A percentile compares a stretch with the other conserved stretches of the same genome.
phyloP scores from a whole-genome alignment of 2,797 vertebrate genomes.

The Danio tinwini region DNA sequence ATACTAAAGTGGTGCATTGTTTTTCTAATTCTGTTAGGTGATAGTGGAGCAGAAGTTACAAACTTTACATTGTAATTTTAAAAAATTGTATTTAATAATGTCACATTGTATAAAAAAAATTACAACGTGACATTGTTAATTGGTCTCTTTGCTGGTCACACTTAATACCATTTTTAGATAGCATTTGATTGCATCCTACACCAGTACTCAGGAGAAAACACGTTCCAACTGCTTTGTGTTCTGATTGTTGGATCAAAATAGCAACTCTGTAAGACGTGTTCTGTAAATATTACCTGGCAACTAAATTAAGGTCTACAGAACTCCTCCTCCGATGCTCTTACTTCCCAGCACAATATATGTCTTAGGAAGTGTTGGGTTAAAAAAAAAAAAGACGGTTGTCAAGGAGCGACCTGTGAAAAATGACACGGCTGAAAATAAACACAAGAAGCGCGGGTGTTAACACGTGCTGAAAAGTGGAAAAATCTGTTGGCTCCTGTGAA shows the following conservation, averaged over 20 bases:
- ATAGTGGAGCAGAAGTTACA: background rate
- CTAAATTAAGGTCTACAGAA: slow-evolving; percentile 10
- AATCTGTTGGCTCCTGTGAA: slow-evolving; percentile 31
- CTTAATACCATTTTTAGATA: slow-evolving; percentile 6
- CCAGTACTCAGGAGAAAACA: slow-evolving; percentile 10
- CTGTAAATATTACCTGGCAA: slow-evolving; percentile 26
- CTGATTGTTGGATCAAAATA: slow-evolving; percentile 37
- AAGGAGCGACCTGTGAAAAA: slow-evolving; percentile 51
- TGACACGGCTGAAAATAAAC: slow-evolving; percentile 49
- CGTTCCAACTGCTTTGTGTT: slow-evolving; percentile 8
- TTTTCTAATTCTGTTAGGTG: background rate
- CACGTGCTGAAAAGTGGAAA: slow-evolving; percentile 46
- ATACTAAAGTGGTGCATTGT: too few species aligned
- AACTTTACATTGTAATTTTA: background rate
- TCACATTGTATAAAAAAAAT: too few species aligned
- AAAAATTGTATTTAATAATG: too few species aligned
- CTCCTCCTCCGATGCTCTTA: background rate
- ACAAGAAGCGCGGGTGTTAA: slow-evolving; percentile 42
- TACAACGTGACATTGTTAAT: slow-evolving; percentile 9
- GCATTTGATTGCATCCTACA: slow-evolving; percentile 7
- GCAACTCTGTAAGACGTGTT: background rate
- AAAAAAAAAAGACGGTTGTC: slow-evolving; percentile 41
- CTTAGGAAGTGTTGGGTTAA: slow-evolving; percentile 10
- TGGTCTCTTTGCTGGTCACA: slow-evolving; percentile 9
- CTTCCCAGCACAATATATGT: slow-evolving; percentile 8